Base-by-base conservation (phyloP, 2,113 vertebrate species). In the Sturnira hondurensis region DNA sequence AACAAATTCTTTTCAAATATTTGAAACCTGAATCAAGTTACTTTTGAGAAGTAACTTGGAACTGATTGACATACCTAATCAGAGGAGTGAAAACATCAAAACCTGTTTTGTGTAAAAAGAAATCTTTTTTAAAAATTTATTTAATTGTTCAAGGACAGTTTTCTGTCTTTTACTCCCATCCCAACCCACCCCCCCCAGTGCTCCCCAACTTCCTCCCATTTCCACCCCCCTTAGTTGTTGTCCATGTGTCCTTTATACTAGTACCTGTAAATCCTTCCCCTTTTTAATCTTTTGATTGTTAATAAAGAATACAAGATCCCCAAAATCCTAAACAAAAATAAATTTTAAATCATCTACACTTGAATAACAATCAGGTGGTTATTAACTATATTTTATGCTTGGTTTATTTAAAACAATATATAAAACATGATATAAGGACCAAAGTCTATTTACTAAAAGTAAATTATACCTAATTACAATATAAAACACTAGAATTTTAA, bases 401-500 rank as follows among this genome's bases (percentile, higher is more conserved):
- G 24, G 2, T 38, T 92, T 90, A 73, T 74, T 96, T 91, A 82
- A 90, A 93, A 91, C 43, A 94, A 81, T 16, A 96, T 67, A 68
- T 68, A 70, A 70, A 86, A 65, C 7, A 73, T 80, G 38, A 22
- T 93, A 16, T 52, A 65, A 86, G 7, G 61, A 73, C 7, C 36
- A 89, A 94, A 96, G 74, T 45, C 22, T 45, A 91, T 89, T 26
- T 94, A 50, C 73, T 77, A 89, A 70, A 97, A 90, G 6, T n/a
- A 11, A 4, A 1, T 70, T 92, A 7, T 47, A 58, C 41, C 7
- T 91, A 93, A 93, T 86, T 93, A 22, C 85, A 97, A 93, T 71
- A 38, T 4, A 81, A 73, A 47, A 86, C 31, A 11, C 20, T 92
- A 95, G 71, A 96, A 94, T 94, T 43, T 93, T 50, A 96, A 97